phyloP scores from a whole-genome alignment of 1,140 invertebrate genomes.

The Aphelenchoides fujianensis region DNA sequence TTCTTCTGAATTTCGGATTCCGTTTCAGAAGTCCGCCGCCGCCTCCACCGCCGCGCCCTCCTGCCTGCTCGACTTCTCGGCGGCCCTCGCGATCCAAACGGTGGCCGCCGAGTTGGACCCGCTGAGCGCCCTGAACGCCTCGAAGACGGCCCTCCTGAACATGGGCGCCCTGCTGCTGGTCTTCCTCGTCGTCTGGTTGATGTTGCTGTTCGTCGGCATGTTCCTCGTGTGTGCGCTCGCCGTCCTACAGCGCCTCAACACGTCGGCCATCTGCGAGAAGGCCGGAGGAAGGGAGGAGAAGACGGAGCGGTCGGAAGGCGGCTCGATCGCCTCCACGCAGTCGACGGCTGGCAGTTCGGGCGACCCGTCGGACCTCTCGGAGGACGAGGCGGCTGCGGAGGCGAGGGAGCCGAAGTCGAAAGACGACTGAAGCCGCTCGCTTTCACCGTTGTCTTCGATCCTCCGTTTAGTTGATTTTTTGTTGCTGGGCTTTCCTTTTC shows the following conservation, averaged over 20 bases:
- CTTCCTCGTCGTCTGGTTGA: not conserved
- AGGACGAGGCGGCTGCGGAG: too few relatives aligned
- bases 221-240: not conserved
- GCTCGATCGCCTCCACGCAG: not conserved
- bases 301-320: not conserved
- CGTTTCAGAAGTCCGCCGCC: conserved; percentile 23
- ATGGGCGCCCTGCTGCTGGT: not conserved
- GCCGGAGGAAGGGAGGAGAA: not conserved
- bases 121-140: not conserved
- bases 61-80: conserved; percentile 12
- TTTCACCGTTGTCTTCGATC: too few relatives aligned
- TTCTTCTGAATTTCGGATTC: not conserved
- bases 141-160: not conserved
- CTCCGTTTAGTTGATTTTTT: too few relatives aligned
- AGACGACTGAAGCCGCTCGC: too few relatives aligned
- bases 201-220: not conserved
- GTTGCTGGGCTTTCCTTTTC: too few relatives aligned
- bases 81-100: not conserved
- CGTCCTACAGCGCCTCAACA: not conserved
- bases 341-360: conserved; percentile 4
- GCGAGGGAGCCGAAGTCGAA: too few relatives aligned
- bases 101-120: not conserved
- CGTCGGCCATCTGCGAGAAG: not conserved
- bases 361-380: too few relatives aligned
- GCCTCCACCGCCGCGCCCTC: conserved; percentile 10